A percentile compares a stretch with the other conserved stretches of the same genome.
Evolutionary conservation across 2,113 vertebrate species (phyloP).

Genomic region (Numida meleagris): DNA sequence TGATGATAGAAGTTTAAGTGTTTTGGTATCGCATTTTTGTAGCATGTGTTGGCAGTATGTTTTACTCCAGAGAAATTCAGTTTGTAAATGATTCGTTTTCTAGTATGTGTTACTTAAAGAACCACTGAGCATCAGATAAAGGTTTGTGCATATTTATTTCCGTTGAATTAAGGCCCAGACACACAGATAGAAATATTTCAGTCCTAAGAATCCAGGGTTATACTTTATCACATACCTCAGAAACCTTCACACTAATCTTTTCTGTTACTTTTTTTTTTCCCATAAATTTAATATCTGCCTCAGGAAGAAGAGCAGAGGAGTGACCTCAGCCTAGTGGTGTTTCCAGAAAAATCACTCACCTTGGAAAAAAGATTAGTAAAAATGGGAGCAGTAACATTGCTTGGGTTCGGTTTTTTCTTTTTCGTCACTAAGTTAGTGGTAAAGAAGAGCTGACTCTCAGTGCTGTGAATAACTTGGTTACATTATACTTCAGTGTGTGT

Average conservation of each 20-base stretch:
- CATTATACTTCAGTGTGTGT: not conserved
- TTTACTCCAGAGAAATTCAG: not conserved
- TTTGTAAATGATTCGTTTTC: not conserved
- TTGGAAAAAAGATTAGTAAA: constrained; percentile 69
- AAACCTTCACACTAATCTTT: constrained; percentile 7
- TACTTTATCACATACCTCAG: not conserved
- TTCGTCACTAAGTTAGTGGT: constrained; percentile 70
- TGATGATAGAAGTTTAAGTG: not conserved
- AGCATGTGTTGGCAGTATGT: not conserved
- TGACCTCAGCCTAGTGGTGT: constrained; percentile 74
- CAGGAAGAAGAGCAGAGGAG: constrained; percentile 78
- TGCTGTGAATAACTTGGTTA: not conserved
- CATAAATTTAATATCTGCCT: constrained; percentile 42
- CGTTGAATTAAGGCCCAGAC: not conserved
- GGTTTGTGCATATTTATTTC: not conserved
- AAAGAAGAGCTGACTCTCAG: constrained; percentile 37
- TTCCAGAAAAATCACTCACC: constrained; percentile 49
- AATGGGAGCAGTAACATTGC: constrained; percentile 65
- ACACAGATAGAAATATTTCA: not conserved
- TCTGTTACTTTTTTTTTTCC: constrained; percentile 1
- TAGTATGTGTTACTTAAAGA: not conserved
- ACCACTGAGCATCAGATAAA: not conserved
- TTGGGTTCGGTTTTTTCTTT: constrained; percentile 80
- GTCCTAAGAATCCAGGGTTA: not conserved
- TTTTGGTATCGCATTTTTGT: not conserved